These are phyloP conservation scores for Bambusicola thoracicus DNA, from an alignment of 2,113 vertebrate genomes.

Conservation along the genomic window DNA sequence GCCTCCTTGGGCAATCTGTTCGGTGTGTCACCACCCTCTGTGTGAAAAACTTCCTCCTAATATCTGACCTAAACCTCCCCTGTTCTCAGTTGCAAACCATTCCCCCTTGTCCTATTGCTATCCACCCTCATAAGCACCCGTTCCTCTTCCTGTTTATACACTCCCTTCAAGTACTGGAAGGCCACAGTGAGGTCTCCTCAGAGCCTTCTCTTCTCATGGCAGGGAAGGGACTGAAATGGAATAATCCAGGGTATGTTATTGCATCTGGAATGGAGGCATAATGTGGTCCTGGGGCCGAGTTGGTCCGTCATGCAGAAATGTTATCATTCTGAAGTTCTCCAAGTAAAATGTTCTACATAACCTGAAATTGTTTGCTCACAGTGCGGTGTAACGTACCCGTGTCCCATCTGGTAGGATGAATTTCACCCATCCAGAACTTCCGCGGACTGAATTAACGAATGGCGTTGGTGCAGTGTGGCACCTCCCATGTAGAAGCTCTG, in stretches of 20 bases:
- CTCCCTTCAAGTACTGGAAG: too few relatives aligned
- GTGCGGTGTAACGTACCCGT: background rate
- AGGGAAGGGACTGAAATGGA: background rate
- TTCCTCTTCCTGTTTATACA: too few relatives aligned
- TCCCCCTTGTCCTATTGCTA: too few relatives aligned
- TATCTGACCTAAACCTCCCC: too few relatives aligned
- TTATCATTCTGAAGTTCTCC: accelerated
- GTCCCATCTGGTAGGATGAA: background rate
- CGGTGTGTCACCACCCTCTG: too few relatives aligned
- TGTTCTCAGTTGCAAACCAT: too few relatives aligned
- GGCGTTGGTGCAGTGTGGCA: accelerated
- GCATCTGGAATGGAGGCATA: background rate
- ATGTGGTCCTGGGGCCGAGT: background rate
- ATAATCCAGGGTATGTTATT: background rate
- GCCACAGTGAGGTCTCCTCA: too few relatives aligned
- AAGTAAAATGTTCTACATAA: background rate
- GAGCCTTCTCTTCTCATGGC: background rate
- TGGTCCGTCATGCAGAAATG: background rate
- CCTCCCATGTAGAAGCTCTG: background rate
- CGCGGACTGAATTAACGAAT: background rate
- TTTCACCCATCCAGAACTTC: background rate
- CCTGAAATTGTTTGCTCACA: background rate
- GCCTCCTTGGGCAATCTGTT: too few relatives aligned
- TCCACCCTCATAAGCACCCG: too few relatives aligned
- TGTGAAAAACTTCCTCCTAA: too few relatives aligned